Percentiles rank a stretch among this genome's conserved stretches.
Conservation (phyloP, 2,888 invertebrate genomes). For the Fragum whitleyi region DNA sequence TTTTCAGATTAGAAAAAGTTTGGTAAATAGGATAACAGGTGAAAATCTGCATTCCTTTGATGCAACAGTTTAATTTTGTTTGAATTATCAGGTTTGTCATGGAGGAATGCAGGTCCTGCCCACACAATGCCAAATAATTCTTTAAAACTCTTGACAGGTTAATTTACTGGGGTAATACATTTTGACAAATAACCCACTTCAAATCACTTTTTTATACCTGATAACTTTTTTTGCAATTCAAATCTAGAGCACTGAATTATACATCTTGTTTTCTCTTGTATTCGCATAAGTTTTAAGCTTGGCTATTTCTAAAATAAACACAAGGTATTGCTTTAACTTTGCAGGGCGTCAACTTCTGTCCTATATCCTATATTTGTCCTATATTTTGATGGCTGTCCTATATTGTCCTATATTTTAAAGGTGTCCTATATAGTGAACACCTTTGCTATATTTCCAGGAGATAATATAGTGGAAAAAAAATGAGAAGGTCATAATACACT, state of each 20-base stretch:
- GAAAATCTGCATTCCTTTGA: conserved; percentile 2
- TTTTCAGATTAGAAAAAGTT: neutral
- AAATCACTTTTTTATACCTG: neutral
- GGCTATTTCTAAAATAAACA: too few relatives aligned
- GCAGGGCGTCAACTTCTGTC: too few relatives aligned
- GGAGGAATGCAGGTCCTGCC: neutral
- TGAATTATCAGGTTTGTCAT: conserved; percentile 1
- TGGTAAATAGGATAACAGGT: neutral
- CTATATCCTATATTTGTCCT: too few relatives aligned
- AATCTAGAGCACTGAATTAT: neutral
- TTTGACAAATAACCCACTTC: conserved; percentile 10
- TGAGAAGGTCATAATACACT: too few relatives aligned
- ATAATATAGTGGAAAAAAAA: too few relatives aligned
- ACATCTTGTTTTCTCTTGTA: too few relatives aligned
- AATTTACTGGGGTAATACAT: neutral
- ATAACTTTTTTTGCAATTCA: neutral
- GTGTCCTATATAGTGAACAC: too few relatives aligned
- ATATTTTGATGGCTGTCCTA: too few relatives aligned
- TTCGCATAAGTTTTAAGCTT: too few relatives aligned
- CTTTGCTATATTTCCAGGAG: too few relatives aligned
- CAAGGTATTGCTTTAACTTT: too few relatives aligned
- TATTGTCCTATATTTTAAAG: too few relatives aligned
- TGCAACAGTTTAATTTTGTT: neutral
- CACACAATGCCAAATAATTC: conserved; percentile 11
- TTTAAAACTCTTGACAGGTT: conserved; percentile 4